Evolutionary conservation across 2,797 vertebrate genomes (phyloP), one percentile per base, ranked within the genome.

Genomic region (Channallabes apus): DNA sequence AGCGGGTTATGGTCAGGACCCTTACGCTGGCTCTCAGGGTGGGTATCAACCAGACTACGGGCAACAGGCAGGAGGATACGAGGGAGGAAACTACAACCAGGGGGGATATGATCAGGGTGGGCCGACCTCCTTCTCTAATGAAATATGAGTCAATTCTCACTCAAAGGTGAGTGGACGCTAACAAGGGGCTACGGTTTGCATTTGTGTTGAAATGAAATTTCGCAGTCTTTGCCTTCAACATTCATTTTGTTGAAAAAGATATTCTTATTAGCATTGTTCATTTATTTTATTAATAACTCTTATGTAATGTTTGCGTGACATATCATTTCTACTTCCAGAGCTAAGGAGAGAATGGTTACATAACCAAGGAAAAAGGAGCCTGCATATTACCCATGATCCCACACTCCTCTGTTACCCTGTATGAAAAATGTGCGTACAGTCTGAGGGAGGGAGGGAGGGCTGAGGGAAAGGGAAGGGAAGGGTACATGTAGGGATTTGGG

Each of bases 51-150:
- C 94, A 0, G 95, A 96, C 32, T 95, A 94, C 87, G 92, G 78
- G 90, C 94, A 92, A 71, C 90, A 95, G 91, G 89, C 87, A 0
- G 88, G 86, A 8, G 88, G 87, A 62, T 90, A 90, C 17, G 93
- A 93, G 20, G 86, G 86, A 3, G 90, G 91, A 35, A 93, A 91
- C 38, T 96, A 96, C 86, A 95, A 95, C 91, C 96, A 97, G 92
- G 95, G 92, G 89, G 91, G 91, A n/a, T 94, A 94, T 0, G 91
- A 91, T 24, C 96, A 96, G 94, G 96, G 93, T 80, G 96, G 94
- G 12, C 96, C 96, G 56, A 97, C 97, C 88, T 97, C 97, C 89
- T 97, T 96, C 93, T 94, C 97, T 92, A 97, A 97, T 93, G 96
- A 97, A 94, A 97, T 98, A 96, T 98, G 94, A 96, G 84, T 22